Base-by-base conservation (phyloP, 1,140 invertebrate species). In the Drosophila serrata region DNA sequence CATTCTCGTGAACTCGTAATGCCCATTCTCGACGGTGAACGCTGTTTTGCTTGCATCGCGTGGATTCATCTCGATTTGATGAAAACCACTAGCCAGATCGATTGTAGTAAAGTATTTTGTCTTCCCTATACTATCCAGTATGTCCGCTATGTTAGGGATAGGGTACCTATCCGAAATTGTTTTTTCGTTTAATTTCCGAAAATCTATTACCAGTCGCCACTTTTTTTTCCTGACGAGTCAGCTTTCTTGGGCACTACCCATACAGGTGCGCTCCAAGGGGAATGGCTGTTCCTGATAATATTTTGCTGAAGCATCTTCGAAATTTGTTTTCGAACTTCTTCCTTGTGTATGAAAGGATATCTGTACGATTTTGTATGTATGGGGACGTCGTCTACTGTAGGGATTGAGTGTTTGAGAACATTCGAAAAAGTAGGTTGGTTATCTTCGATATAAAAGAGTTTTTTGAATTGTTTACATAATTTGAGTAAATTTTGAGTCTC, bases 341-440 rank as follows among this genome's bases (percentile, higher is more conserved):
- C 19, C 3, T 58, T 43, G 8, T 72, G 60, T 33, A 73, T 12
- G 13, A 73, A 67, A 12, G 39, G 62, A 12, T 73, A 67, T 13
- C 55, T 37, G 12, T 73, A 65, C 7, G 55, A 65, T 40, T 65
- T 73, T 7, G 53, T 42, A 24, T 53, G 24, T n/a, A 72, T 64
- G 6, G 53, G 60, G 11, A 48, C 43, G 9, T 63, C 29, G 37
- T 69, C 48, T 11, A 35, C 42, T 27, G 43, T 60, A 7, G 40
- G 31, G 4, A 60, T 59, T 4, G 40, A 45, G 17, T 59, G 57
- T 43, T 42, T 57, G 7, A 61, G 40, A 22, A 27, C 57, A 19
- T 69, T 69, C 6, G 65, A 69, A 43, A 69, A 69, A 13, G 65
- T 69, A 19, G 61, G 33, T 46, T 69, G 48, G 19, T 46, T 55